phyloP scores from a whole-genome alignment of 23 tunicate species.

The Halocynthia roretzi region DNA sequence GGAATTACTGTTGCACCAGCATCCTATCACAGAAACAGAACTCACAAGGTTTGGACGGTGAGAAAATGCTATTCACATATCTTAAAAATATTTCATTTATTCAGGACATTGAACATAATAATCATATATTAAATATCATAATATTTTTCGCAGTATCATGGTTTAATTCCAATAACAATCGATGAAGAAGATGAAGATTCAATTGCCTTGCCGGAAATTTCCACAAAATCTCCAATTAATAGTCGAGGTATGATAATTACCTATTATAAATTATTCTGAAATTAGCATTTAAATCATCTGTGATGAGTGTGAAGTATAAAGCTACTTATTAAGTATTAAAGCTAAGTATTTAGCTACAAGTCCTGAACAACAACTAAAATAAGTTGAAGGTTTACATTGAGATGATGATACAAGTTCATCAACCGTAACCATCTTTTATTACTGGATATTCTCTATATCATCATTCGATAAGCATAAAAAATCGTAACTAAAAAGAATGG shows the following conservation, averaged over 20 bases:
- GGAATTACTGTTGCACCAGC: slow-evolving; percentile 53
- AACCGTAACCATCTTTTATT: too few relatives aligned
- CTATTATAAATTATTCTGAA: slow-evolving; percentile 8
- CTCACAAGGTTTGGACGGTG: slow-evolving; percentile 66
- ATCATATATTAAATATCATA: background rate
- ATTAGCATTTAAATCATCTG: background rate
- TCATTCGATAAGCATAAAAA: too few relatives aligned
- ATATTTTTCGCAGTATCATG: slow-evolving; percentile 38
- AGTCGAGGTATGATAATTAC: background rate
- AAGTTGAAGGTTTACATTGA: too few relatives aligned
- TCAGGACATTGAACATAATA: background rate
- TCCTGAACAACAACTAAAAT: too few relatives aligned
- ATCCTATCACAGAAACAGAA: slow-evolving; percentile 45
- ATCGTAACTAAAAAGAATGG: too few relatives aligned
- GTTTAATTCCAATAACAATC: slow-evolving; percentile 42
- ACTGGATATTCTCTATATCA: too few relatives aligned
- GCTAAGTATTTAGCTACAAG: too few relatives aligned
- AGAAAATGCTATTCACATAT: background rate
- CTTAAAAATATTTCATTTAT: background rate
- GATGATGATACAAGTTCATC: too few relatives aligned
- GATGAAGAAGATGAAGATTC: slow-evolving; percentile 47
- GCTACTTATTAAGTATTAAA: background rate
- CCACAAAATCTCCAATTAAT: background rate
- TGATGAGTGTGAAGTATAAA: background rate
- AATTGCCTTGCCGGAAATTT: background rate